Conservation (phyloP, 2,113 vertebrate genomes). For the Peucedramus taeniatus region DNA sequence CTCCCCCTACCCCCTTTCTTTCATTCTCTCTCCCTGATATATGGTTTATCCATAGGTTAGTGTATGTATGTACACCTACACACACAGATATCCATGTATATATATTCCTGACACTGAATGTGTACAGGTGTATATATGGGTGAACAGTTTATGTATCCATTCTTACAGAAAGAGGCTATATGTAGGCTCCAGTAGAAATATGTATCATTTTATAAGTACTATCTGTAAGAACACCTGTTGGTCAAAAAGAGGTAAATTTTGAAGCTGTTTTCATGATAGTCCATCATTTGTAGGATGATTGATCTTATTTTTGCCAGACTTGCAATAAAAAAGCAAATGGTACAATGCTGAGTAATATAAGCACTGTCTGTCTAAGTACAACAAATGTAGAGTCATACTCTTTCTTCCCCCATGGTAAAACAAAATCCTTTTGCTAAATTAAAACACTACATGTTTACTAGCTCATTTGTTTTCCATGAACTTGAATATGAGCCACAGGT, state of each 20-base stretch:
- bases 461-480: neutral
- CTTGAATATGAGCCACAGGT: neutral
- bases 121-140: neutral
- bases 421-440: neutral
- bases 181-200: neutral
- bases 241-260: neutral
- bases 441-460: neutral
- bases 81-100: neutral
- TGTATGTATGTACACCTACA: neutral
- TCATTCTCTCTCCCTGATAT: neutral
- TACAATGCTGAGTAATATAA: neutral
- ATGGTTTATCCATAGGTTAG: neutral
- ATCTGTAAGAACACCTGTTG: neutral
- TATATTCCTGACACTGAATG: neutral
- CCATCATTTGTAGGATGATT: neutral
- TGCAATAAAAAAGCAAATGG: neutral
- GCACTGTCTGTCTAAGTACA: neutral
- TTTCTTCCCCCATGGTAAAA: neutral
- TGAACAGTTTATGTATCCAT: neutral
- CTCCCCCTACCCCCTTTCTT: rapidly evolving
- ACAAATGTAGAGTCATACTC: neutral
- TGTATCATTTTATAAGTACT: neutral
- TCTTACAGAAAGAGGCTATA: neutral
- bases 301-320: neutral
- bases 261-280: neutral